Evolutionary conservation across 2,113 vertebrate species (phyloP).

Genomic region (Epinephelus lanceolatus): DNA sequence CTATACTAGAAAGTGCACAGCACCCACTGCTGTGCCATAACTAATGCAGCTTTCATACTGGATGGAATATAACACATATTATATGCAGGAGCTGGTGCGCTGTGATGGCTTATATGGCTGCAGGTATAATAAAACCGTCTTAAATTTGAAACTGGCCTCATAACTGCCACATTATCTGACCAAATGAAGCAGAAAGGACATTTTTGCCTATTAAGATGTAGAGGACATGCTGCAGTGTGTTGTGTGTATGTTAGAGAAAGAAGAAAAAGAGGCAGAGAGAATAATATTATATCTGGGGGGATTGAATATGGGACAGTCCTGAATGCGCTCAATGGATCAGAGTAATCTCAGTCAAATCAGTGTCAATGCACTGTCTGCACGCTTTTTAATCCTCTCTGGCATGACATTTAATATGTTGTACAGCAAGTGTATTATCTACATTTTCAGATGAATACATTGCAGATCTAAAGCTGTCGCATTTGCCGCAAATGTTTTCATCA

Average conservation of each 20-base stretch:
- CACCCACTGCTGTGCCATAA: background rate
- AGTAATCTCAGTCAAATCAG: constrained; percentile 73
- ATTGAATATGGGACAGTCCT: constrained; percentile 25
- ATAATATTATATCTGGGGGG: constrained; percentile 11
- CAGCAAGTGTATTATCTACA: constrained; percentile 27
- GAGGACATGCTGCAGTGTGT: background rate
- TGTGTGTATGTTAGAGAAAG: background rate
- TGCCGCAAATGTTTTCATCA: background rate
- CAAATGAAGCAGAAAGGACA: constrained; percentile 16
- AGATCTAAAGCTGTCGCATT: background rate
- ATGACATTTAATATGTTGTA: constrained; percentile 48
- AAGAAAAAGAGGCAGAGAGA: background rate
- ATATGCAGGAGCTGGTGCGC: background rate
- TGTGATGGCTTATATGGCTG: background rate
- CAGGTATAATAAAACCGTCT: background rate
- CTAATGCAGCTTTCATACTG: background rate
- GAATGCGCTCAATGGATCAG: constrained; percentile 64
- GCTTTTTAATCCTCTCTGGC: constrained; percentile 62
- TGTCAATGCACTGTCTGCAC: constrained; percentile 59
- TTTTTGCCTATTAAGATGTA: background rate
- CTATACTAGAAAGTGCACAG: background rate
- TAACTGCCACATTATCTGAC: background rate
- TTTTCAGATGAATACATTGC: constrained; percentile 35
- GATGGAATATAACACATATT: background rate
- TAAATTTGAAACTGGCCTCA: background rate